A percentile compares a stretch with the other conserved stretches of the same genome.
These are phyloP conservation scores for Tetramorium bicarinatum DNA, from an alignment of 2,888 invertebrate genomes.

Conservation along the genomic window DNA sequence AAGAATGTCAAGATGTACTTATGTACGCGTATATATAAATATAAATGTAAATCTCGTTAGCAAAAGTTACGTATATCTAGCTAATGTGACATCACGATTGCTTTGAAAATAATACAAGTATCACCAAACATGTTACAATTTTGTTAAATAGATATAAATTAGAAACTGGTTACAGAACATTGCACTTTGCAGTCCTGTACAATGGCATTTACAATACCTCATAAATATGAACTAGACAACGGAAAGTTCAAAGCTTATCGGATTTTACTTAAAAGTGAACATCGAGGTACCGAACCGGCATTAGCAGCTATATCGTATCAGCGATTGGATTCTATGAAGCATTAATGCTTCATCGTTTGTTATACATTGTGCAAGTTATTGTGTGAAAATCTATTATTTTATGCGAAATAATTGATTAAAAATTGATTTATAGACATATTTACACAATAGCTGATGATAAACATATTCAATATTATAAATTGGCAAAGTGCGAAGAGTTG, in stretches of 20 bases:
- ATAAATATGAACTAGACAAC: slow-evolving; percentile 46
- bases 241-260: slow-evolving; percentile 45
- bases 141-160: not conserved
- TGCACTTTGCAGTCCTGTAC: not conserved
- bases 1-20: not conserved
- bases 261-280: slow-evolving; percentile 33
- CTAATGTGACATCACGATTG: not conserved
- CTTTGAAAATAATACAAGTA: not conserved
- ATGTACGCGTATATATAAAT: no score
- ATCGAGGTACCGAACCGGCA: not conserved
- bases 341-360: slow-evolving; percentile 5
- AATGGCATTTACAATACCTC: slow-evolving; percentile 17
- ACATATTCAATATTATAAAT: not conserved
- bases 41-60: not conserved
- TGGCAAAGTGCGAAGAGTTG: not conserved
- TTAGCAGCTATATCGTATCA: slow-evolving; percentile 6
- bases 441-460: not conserved
- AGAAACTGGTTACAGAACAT: not conserved
- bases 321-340: slow-evolving; percentile 18
- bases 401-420: not conserved
- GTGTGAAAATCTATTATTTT: not conserved
- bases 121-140: not conserved
- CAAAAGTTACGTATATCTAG: not conserved
- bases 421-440: not conserved
- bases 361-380: not conserved